Percentiles rank a stretch among this genome's conserved stretches.
Evolutionary conservation across 1,140 invertebrate species (phyloP).

Genomic region (Oryctes rhinoceros): DNA sequence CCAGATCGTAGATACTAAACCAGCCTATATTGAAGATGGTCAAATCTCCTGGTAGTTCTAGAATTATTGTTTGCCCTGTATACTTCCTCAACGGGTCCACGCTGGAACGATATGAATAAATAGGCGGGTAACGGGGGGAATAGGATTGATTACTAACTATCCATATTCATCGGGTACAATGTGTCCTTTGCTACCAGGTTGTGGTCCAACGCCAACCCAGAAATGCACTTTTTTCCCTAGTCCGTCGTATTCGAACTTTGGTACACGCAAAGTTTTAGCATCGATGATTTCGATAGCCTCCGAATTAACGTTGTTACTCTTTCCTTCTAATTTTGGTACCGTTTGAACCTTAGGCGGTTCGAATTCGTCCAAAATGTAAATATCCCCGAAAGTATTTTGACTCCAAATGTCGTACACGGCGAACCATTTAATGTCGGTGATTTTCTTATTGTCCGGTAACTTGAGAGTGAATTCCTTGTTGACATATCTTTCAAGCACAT

Average conservation of each 20-base stretch:
- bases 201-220: slow-evolving; percentile 87
- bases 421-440: slow-evolving; percentile 90
- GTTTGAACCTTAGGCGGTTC: slow-evolving; percentile 82
- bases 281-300: slow-evolving; percentile 80
- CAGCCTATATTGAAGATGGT: slow-evolving; percentile 87
- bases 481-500: slow-evolving; percentile 84
- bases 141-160: slow-evolving; percentile 77
- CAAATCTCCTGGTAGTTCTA: slow-evolving; percentile 83
- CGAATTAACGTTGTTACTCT: slow-evolving; percentile 75
- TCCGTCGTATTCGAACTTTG: slow-evolving; percentile 81
- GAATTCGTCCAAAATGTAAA: slow-evolving; percentile 91
- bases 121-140: background rate
- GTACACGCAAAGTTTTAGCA: slow-evolving; percentile 81
- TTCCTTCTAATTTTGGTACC: slow-evolving; percentile 75
- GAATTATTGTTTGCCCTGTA: slow-evolving; percentile 75
- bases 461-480: slow-evolving; percentile 86
- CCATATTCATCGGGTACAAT: slow-evolving; percentile 91
- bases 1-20: slow-evolving; percentile 82
- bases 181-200: slow-evolving; percentile 76
- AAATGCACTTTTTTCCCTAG: slow-evolving; percentile 81
- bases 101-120: slow-evolving; percentile 59
- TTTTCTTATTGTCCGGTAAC: slow-evolving; percentile 86
- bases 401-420: slow-evolving; percentile 86
- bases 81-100: slow-evolving; percentile 77
- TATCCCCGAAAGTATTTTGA: slow-evolving; percentile 89